Evolutionary conservation across 1,140 invertebrate species (phyloP).

Genomic region (Eriocheir sinensis): DNA sequence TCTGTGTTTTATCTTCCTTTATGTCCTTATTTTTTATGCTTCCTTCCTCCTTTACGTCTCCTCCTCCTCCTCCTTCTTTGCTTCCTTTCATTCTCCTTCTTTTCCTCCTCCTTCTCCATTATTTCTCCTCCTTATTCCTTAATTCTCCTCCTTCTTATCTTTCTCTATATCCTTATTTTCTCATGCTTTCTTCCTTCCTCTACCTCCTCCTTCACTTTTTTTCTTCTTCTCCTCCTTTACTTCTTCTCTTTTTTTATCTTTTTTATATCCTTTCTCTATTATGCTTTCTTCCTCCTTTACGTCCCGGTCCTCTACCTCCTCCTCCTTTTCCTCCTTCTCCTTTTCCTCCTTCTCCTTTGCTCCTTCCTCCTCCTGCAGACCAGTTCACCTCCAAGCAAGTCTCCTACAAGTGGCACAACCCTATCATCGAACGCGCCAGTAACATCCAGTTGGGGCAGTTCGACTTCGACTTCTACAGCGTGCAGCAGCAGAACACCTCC

Average conservation of each 20-base stretch:
- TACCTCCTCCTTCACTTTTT: background rate
- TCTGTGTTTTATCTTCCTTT: background rate
- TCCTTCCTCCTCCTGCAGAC: slow-evolving; percentile 20
- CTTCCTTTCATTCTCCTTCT: background rate
- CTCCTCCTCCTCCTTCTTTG: background rate
- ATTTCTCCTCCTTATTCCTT: background rate
- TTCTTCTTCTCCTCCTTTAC: background rate
- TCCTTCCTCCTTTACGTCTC: background rate
- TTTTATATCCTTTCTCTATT: background rate
- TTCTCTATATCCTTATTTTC: background rate
- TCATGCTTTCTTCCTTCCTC: background rate
- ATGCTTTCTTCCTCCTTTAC: background rate
- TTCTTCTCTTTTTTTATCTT: background rate
- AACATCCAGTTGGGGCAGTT: slow-evolving; percentile 51
- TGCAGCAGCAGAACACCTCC: slow-evolving; percentile 60
- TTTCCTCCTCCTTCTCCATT: too few relatives aligned
- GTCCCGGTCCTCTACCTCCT: background rate
- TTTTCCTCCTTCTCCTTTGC: background rate
- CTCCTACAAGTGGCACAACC: slow-evolving; percentile 53
- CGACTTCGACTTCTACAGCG: slow-evolving; percentile 67
- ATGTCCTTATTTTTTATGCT: background rate
- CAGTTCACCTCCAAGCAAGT: slow-evolving; percentile 64
- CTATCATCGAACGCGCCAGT: background rate
- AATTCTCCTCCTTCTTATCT: background rate
- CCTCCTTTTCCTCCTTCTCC: background rate